These are phyloP conservation scores for Bedellia somnulentella DNA, from an alignment of 2,888 invertebrate genomes.

Conservation along the genomic window DNA sequence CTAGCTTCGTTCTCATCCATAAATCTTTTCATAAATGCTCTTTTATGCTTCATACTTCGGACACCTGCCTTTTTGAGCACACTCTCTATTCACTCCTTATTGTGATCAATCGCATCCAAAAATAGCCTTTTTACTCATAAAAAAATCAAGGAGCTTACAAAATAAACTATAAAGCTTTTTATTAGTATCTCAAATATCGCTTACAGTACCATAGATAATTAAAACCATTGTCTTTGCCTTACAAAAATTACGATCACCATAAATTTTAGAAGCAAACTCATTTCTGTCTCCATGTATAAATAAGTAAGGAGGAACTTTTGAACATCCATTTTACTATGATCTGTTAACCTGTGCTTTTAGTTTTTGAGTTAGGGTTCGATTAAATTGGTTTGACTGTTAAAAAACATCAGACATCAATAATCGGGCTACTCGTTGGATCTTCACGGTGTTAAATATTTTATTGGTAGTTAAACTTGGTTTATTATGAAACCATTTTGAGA, in stretches of 20 bases:
- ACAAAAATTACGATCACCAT: conserved; percentile 43
- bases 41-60: too few species aligned
- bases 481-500: conserved; percentile 34
- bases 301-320: conserved; percentile 11
- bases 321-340: not conserved
- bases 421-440: conserved; percentile 29
- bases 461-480: conserved; percentile 47
- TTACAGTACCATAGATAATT: conserved; percentile 31
- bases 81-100: too few species aligned
- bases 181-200: conserved; percentile 41
- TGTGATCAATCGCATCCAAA: too few species aligned
- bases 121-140: too few species aligned
- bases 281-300: conserved; percentile 51
- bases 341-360: conserved; percentile 1
- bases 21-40: too few species aligned
- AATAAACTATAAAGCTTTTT: conserved; percentile 35
- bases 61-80: too few species aligned
- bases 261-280: conserved; percentile 33
- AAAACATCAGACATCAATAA: conserved; percentile 35
- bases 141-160: too few species aligned
- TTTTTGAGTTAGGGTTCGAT: conserved; percentile 14
- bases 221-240: conserved; percentile 48
- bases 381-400: conserved; percentile 23
- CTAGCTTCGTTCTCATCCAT: too few species aligned
- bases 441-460: conserved; percentile 52